phyloP scores from a whole-genome alignment of 2,797 vertebrate species.

The Enteromius trimaculatus region DNA sequence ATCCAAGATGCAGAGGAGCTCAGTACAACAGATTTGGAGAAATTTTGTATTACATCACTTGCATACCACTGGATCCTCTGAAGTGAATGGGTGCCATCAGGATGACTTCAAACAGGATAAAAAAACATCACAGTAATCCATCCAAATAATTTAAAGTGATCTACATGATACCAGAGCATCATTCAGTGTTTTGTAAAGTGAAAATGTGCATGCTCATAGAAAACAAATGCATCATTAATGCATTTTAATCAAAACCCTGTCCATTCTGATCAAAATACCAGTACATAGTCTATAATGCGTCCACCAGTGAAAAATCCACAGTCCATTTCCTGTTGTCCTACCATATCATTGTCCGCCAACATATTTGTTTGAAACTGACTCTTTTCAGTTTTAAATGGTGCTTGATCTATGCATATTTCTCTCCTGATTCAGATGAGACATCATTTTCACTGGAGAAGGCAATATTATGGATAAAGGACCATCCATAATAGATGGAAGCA shows the following conservation, averaged over 20 bases:
- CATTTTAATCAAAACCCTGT: background rate
- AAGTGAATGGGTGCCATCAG: background rate
- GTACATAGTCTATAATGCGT: background rate
- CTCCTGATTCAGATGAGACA: background rate
- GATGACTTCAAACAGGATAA: background rate
- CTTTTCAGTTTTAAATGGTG: background rate
- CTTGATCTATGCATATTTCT: background rate
- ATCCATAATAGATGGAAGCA: background rate
- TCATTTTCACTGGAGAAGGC: background rate
- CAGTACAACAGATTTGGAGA: background rate
- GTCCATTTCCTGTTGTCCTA: background rate
- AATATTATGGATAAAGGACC: background rate
- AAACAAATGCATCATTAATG: background rate
- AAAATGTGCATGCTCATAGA: background rate
- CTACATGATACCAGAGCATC: background rate
- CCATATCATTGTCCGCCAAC: background rate
- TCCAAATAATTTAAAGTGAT: background rate
- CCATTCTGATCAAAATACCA: background rate
- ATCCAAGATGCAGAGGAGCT: background rate
- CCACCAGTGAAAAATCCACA: background rate
- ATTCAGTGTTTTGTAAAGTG: background rate
- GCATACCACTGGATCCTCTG: background rate
- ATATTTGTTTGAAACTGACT: background rate
- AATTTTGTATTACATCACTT: background rate
- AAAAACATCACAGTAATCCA: background rate